Evolutionary conservation across 2,888 invertebrate species (phyloP).

Genomic region (Serripes groenlandicus): DNA sequence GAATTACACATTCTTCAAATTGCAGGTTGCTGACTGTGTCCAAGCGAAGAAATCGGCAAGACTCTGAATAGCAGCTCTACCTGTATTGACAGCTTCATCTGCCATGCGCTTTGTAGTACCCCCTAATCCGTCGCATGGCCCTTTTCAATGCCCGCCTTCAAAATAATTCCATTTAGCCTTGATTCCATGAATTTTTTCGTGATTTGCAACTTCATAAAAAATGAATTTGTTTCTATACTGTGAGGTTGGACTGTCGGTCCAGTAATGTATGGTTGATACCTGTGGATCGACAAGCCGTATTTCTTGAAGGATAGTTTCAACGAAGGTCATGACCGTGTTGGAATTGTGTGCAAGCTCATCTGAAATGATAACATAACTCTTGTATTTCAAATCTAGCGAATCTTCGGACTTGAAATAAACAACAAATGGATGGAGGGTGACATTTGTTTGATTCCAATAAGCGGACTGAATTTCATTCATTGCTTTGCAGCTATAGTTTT

Average conservation of each 20-base stretch:
- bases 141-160: slow-evolving; percentile 51
- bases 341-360: slow-evolving; percentile 22
- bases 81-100: slow-evolving; percentile 23
- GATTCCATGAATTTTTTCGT: not conserved
- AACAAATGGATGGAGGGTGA: slow-evolving; percentile 50
- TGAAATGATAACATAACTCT: slow-evolving; percentile 25
- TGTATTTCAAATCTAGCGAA: slow-evolving; percentile 25
- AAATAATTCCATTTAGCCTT: slow-evolving; percentile 58
- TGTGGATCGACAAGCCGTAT: not conserved
- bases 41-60: slow-evolving; percentile 31
- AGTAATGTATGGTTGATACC: slow-evolving; percentile 12
- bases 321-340: slow-evolving; percentile 6
- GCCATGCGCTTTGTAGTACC: slow-evolving; percentile 47
- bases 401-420: slow-evolving; percentile 38
- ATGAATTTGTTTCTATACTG: slow-evolving; percentile 24
- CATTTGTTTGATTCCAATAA: slow-evolving; percentile 25
- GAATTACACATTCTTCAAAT: slow-evolving; percentile 9
- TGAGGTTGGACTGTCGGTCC: slow-evolving; percentile 28
- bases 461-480: slow-evolving; percentile 23
- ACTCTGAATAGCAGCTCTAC: slow-evolving; percentile 24
- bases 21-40: slow-evolving; percentile 37
- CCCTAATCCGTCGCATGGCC: slow-evolving; percentile 55
- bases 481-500: slow-evolving; percentile 5
- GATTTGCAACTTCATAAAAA: slow-evolving; percentile 12
- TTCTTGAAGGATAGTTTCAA: slow-evolving; percentile 10